Evolutionary conservation across 2,888 invertebrate species (phyloP).

Genomic region (Eucera pruinosa): DNA sequence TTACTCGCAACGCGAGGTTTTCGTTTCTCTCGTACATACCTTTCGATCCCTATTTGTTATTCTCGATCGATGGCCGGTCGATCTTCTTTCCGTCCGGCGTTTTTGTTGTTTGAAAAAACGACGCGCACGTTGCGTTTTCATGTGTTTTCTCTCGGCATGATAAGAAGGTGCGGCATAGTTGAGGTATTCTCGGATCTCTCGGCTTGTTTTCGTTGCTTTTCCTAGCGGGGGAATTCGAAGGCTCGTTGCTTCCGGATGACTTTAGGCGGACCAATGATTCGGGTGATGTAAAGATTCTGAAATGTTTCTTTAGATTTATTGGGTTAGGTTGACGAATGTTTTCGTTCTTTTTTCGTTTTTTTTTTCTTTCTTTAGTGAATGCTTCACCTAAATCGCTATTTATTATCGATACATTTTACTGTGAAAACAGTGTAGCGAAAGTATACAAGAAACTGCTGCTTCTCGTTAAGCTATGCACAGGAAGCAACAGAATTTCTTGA

Average conservation of each 20-base stretch:
- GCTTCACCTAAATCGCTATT: too few species aligned
- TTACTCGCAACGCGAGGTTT: neutral
- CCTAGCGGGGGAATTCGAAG: too few species aligned
- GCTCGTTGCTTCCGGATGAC: slow-evolving; percentile 21
- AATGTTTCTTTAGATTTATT: neutral
- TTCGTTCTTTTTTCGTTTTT: too few species aligned
- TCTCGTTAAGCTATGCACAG: too few species aligned
- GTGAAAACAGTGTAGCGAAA: too few species aligned
- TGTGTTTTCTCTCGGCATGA: slow-evolving; percentile 13
- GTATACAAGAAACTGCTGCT: too few species aligned
- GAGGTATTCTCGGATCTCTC: slow-evolving; percentile 13
- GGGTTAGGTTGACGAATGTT: neutral
- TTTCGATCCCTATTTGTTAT: neutral
- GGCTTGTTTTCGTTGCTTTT: slow-evolving; percentile 16
- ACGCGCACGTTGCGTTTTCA: neutral
- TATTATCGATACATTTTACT: too few species aligned
- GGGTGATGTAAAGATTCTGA: neutral
- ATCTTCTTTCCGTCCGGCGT: slow-evolving; percentile 1
- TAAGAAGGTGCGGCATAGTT: slow-evolving; percentile 14
- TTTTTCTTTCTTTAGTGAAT: too few species aligned
- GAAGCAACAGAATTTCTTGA: too few species aligned
- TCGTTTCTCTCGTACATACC: neutral
- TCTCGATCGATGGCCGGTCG: neutral
- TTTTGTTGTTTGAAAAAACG: slow-evolving; percentile 55
- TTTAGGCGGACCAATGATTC: neutral